Evolutionary conservation across 2,888 invertebrate genomes (phyloP).

Genomic region (Hermaeophaga mercurialis): DNA sequence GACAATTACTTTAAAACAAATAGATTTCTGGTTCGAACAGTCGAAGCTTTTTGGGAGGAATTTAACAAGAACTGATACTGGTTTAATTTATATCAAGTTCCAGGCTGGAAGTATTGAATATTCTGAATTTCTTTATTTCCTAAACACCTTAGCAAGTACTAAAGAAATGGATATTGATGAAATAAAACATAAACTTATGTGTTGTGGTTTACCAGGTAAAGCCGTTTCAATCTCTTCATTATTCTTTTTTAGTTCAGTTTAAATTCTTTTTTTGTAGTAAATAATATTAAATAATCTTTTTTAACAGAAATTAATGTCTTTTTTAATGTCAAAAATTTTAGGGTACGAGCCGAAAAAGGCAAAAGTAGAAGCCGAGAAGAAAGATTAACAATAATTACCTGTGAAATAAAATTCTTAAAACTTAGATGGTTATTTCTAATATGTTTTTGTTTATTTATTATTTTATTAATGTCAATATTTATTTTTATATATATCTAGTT

Average conservation of each 20-base stretch:
- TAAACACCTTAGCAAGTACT: constrained; percentile 80
- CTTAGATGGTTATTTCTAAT: no score
- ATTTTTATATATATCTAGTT: no score
- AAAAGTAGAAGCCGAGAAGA: no score
- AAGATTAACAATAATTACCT: no score
- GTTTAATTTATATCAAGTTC: constrained; percentile 86
- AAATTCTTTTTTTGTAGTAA: no score
- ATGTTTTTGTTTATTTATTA: no score
- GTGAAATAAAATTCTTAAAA: no score
- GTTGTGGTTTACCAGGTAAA: constrained; percentile 68
- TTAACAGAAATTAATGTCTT: no score
- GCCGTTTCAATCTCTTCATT: constrained; percentile 7
- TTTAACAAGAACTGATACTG: constrained; percentile 87
- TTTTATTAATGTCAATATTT: no score
- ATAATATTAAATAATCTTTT: no score
- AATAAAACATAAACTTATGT: constrained; percentile 76
- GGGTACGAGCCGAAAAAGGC: no score
- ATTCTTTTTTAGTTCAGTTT: not conserved
- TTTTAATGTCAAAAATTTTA: no score
- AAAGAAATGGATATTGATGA: constrained; percentile 76
- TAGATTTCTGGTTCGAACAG: constrained; percentile 95
- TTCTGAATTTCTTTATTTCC: constrained; percentile 62
- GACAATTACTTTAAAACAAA: constrained; percentile 83
- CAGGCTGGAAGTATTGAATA: constrained; percentile 59
- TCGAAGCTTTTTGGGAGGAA: constrained; percentile 75